Evolutionary conservation across 2,888 invertebrate genomes (phyloP), one percentile per base, ranked within the genome.

Genomic region (Doris montereyensis): DNA sequence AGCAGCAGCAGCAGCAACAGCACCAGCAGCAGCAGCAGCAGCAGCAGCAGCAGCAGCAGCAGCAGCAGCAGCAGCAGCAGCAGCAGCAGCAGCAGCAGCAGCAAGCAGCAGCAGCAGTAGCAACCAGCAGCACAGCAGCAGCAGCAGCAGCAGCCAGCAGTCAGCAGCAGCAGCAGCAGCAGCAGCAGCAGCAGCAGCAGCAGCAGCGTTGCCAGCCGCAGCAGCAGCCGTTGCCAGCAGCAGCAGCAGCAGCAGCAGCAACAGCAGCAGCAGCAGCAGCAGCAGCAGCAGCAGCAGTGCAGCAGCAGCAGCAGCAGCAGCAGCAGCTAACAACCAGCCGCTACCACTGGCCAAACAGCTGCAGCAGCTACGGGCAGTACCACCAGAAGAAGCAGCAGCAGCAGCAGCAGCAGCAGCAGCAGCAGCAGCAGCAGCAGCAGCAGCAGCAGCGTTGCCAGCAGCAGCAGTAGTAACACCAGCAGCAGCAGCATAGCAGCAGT

Each of bases 1-100:
- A 70, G 70, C 32, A 70, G 70, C 26, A 70, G 70, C 32, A 70
- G 70, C 26, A 70, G 70, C 32, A 70, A 32, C 26, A 70, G 70
- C 32, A 70, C 10, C 26, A 70, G 70, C 32, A 70, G 28, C 32
- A 70, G 65, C 24, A 65, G 65, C 24, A 65, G 65, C 13, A 65
- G 65, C 24, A 65, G 65, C 13, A 65, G 65, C 24, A 65, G 65
- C 24, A 65, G 65, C 24, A 65, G 65, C 24, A 65, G 65, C 24
- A 65, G 65, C 24, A n/a, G 65, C 13, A 65, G 65, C 24, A 65
- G 65, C 13, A 65, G 65, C 24, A 65, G 65, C 24, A 65, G 65
- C 24, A 65, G 65, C 13, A 65, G 65, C 24, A 65, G 65, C 13
- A 65, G 65, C 24, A 65, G n/a, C n/a, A n/a, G n/a, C n/a, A n/a